phyloP scores from a whole-genome alignment of 1,140 invertebrate species.

The Druon quercuslanigerum region DNA sequence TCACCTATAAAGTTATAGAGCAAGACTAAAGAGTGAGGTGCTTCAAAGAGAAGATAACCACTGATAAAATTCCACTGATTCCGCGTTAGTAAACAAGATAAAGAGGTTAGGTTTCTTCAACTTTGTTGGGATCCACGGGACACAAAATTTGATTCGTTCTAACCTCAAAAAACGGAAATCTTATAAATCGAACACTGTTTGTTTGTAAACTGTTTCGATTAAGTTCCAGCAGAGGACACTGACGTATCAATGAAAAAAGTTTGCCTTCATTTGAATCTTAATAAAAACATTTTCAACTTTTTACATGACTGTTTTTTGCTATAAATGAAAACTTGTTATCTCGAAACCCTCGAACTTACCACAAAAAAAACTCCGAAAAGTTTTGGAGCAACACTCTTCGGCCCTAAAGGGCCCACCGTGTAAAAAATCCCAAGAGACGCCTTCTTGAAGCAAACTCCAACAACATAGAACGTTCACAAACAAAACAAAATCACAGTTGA shows the following conservation, averaged over 20 bases:
- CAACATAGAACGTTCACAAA: conserved; percentile 24
- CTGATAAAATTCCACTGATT: background rate
- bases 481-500: conserved; percentile 18
- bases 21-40: background rate
- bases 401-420: conserved; percentile 23
- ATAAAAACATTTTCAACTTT: background rate
- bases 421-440: conserved; percentile 25
- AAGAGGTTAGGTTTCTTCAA: conserved; percentile 20
- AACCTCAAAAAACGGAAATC: background rate
- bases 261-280: background rate
- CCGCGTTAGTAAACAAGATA: background rate
- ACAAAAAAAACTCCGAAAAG: conserved; percentile 1
- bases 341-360: background rate
- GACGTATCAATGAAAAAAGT: background rate
- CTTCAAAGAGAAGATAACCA: background rate
- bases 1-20: too few species aligned
- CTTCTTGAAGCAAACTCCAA: conserved; percentile 8
- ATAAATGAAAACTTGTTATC: background rate
- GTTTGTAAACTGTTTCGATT: background rate
- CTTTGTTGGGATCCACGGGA: background rate
- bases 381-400: conserved; percentile 18
- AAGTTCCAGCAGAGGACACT: conserved; percentile 8
- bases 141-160: background rate
- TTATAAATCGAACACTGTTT: too few species aligned
- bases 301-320: background rate